Evolutionary conservation across 2,888 invertebrate genomes (phyloP).

Genomic region (Drosophila pseudotakahashii): DNA sequence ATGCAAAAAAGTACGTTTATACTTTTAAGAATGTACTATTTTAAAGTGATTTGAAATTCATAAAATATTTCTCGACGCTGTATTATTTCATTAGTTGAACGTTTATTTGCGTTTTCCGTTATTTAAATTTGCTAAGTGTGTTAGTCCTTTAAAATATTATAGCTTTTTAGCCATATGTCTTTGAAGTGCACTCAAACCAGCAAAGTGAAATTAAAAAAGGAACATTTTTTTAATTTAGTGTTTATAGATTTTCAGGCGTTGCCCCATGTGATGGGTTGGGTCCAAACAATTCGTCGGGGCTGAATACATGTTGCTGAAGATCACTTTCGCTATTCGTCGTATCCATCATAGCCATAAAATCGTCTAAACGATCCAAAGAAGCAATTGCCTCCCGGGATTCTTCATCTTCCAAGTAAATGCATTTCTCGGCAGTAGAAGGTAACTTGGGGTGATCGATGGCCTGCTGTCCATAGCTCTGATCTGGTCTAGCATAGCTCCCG

Average conservation of each 20-base stretch:
- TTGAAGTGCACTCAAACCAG: too few species aligned
- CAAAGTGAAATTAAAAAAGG: too few species aligned
- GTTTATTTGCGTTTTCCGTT: too few species aligned
- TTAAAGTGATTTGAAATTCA: too few species aligned
- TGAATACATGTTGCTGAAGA: conserved; percentile 3
- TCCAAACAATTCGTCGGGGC: conserved; percentile 44
- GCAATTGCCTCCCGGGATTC: conserved; percentile 38
- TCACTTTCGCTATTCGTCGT: conserved; percentile 23
- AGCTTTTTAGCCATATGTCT: not conserved
- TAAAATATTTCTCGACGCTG: too few species aligned
- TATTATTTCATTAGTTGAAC: too few species aligned
- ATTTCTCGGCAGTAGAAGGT: not conserved
- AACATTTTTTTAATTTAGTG: not conserved
- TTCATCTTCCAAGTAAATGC: not conserved
- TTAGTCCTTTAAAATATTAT: too few species aligned
- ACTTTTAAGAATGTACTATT: too few species aligned
- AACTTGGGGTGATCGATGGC: not conserved
- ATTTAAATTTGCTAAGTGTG: too few species aligned
- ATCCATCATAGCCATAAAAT: conserved; percentile 44
- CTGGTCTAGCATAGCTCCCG: conserved; percentile 63
- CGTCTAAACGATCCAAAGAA: conserved; percentile 58
- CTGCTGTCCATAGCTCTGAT: conserved; percentile 45
- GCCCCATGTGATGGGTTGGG: not conserved
- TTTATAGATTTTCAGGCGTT: not conserved
- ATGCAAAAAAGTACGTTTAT: too few species aligned